Evolutionary conservation across 30 jellyfish, hydroid and myxozoan genomes (phyloP).

Genomic region (Chrysaora quinquecirrha): DNA sequence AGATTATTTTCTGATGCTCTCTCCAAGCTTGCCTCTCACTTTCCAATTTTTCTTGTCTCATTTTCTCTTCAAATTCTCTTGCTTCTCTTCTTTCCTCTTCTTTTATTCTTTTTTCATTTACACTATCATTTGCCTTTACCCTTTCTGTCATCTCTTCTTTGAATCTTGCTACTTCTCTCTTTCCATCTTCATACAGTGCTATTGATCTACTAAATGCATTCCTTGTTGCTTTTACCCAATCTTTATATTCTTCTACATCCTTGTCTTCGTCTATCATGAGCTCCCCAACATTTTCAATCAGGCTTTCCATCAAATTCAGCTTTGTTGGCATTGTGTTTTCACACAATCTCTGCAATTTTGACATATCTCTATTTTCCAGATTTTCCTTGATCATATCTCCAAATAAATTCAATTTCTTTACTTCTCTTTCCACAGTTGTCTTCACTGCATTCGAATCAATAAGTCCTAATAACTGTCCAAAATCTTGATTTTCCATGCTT

Average conservation of each 20-base stretch:
- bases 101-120: conserved; percentile 36
- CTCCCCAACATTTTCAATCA: conserved; percentile 38
- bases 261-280: conserved; percentile 26
- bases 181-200: conserved; percentile 39
- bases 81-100: conserved; percentile 56
- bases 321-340: conserved; percentile 20
- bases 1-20: conserved; percentile 24
- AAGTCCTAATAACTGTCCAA: not conserved
- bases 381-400: not conserved
- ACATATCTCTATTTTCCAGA: not conserved
- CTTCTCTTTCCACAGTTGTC: not conserved
- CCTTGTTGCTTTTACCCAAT: not conserved
- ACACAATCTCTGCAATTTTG: not conserved
- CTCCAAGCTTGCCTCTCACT: conserved; percentile 46
- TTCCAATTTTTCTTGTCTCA: conserved; percentile 22
- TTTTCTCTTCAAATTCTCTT: conserved; percentile 20
- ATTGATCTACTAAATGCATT: conserved; percentile 22
- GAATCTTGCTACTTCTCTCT: not conserved
- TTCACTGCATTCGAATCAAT: not conserved
- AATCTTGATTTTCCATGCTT: too few relatives aligned
- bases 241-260: not conserved
- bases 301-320: conserved; percentile 12
- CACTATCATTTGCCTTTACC: not conserved
- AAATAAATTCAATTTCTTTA: not conserved
- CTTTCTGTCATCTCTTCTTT: conserved; percentile 16